These are phyloP conservation scores for Mimachlamys varia DNA, from an alignment of 2,888 invertebrate genomes.

Conservation along the genomic window DNA sequence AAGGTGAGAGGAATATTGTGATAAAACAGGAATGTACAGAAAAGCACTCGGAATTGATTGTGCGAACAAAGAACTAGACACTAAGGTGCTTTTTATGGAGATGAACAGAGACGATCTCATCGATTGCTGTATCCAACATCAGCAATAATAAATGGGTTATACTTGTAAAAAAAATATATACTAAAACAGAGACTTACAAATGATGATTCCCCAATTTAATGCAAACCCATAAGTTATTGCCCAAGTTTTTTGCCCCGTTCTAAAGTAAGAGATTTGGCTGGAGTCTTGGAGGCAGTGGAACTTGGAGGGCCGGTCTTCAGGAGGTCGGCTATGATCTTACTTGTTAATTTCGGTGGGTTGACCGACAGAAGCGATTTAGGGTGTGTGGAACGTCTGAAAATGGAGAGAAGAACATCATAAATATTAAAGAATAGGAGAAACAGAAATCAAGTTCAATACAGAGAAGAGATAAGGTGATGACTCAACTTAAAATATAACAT, in stretches of 20 bases:
- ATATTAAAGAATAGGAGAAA: slow-evolving; percentile 38
- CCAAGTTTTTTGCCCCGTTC: slow-evolving; percentile 11
- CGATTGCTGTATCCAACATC: neutral
- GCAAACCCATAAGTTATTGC: slow-evolving; percentile 6
- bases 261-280: neutral
- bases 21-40: neutral
- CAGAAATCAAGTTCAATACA: neutral
- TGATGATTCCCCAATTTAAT: slow-evolving; percentile 13
- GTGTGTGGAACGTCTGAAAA: slow-evolving; percentile 64
- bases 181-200: slow-evolving; percentile 16
- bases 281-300: slow-evolving; percentile 34
- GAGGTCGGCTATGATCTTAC: slow-evolving; percentile 68
- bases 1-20: neutral
- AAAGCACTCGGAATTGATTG: neutral
- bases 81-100: neutral
- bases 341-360: slow-evolving; percentile 70
- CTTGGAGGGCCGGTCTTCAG: slow-evolving; percentile 54
- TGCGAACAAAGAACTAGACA: neutral
- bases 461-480: neutral
- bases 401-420: slow-evolving; percentile 43
- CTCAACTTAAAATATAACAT: neutral
- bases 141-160: slow-evolving; percentile 18
- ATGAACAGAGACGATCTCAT: slow-evolving; percentile 26
- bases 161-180: neutral
- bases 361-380: slow-evolving; percentile 68